A percentile compares a stretch with the other conserved stretches of the same genome.
Evolutionary conservation across 2,797 vertebrate species (phyloP).

Genomic region (Tokudaia tokunoshimensis): DNA sequence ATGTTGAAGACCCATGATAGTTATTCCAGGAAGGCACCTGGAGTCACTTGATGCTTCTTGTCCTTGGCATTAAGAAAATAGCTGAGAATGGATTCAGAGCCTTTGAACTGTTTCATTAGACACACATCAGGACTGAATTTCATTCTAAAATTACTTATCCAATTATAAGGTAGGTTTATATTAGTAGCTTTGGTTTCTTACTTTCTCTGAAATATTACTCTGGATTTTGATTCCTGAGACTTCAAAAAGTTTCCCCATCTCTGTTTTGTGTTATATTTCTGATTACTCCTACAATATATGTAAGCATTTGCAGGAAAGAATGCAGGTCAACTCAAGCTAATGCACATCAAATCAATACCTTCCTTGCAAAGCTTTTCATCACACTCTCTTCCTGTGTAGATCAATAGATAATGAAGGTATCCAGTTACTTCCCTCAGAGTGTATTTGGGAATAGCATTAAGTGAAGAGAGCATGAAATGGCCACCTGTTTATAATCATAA

Average conservation of each 20-base stretch:
- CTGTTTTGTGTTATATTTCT: conserved; percentile 17
- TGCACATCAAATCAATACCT: conserved; percentile 66
- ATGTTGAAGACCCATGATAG: not conserved
- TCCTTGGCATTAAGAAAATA: conserved; percentile 45
- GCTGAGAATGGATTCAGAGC: not conserved
- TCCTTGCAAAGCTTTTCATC: conserved; percentile 70
- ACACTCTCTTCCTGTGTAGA: conserved; percentile 77
- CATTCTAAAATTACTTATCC: not conserved
- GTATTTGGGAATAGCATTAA: conserved; percentile 72
- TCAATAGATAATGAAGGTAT: conserved; percentile 74
- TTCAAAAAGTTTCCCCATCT: conserved; percentile 54
- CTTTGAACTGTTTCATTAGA: not conserved
- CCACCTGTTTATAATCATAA: conserved; percentile 74
- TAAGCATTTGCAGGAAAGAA: conserved; percentile 52
- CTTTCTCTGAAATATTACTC: not conserved
- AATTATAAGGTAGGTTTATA: not conserved
- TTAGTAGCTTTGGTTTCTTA: conserved; percentile 13
- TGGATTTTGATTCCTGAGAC: not conserved
- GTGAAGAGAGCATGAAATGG: conserved; percentile 49
- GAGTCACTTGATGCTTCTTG: conserved; percentile 41
- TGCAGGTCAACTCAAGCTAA: conserved; percentile 63
- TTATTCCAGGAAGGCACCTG: conserved; percentile 59
- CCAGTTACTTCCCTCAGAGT: conserved; percentile 69
- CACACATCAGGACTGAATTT: not conserved
- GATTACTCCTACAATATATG: not conserved